Base-by-base conservation (phyloP, 2,113 vertebrate species). In the Piaya cayana region DNA sequence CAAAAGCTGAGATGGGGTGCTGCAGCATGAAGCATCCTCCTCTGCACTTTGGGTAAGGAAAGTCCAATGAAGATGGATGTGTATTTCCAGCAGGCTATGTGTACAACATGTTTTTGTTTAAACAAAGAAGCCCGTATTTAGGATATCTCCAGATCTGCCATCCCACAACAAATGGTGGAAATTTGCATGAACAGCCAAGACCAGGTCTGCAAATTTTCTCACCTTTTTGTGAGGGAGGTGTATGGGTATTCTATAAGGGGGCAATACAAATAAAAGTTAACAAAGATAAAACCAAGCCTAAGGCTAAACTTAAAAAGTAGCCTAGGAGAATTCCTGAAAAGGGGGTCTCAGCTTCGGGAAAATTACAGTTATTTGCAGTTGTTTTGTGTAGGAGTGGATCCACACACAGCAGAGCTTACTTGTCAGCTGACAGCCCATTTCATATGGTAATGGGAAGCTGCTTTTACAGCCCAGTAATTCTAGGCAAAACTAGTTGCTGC, bases 121-220 rank as follows among this genome's bases (percentile, higher is more conserved):
- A 32, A 64, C 19, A 50, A 68, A 76, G 6, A 53, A 60, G 7
- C 9, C 2, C 1, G 4, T 52, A 45, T 29, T 81, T 47, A 84
- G 19, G 8, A 59, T 34, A 22, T 30, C 1, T 0, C 0, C 47
- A n/a, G 16, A 76, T n/a, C 16, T 1, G 0, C 47, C 14, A 22
- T 50, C 29, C n/a, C 4, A 25, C 0, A 0, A 29, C 19, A 59
- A 47, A 47, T 0, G 4, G 25, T 27, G 39, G 60, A 56, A 75
- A 68, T 12, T 29, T 81, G 9, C 23, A 14, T 77, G 10, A 55
- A 42, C 42, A 47, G 3, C 2, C 1, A 2, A 75, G 23, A 52
- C 32, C 5, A 8, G 26, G 2, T 72, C 72, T 82, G 18, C 11
- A 39, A 49, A 50, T 6, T 47, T 77, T 86, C 29, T 63, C 21